These are phyloP conservation scores for Scaptomyza montana DNA, from an alignment of 1,140 invertebrate species.

Conservation along the genomic window DNA sequence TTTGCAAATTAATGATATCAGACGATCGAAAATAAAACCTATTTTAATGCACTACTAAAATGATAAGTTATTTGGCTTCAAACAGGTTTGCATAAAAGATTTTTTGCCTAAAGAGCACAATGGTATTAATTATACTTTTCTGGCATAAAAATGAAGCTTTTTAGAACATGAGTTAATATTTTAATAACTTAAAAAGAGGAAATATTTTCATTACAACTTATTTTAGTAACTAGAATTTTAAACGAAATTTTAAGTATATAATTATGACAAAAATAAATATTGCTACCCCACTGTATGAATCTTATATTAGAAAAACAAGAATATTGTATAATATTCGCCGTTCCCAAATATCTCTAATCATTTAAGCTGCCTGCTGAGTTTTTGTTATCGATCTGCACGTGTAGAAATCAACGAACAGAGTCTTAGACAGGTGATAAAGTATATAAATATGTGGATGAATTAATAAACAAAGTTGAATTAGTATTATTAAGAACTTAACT, in stretches of 20 bases:
- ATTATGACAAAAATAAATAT: no score
- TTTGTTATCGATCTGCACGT: constrained; percentile 18
- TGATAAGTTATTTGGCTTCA: background rate
- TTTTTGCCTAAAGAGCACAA: background rate
- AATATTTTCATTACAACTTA: no score
- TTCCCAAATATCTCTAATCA: background rate
- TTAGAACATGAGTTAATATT: no score
- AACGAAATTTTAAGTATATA: no score
- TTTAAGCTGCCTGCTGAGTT: no score
- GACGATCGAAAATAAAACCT: background rate
- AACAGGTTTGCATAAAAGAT: constrained; percentile 23
- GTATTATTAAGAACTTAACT: no score
- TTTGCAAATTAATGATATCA: no score
- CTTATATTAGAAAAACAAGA: constrained; percentile 1
- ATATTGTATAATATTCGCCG: background rate
- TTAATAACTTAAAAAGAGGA: no score
- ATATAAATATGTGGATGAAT: no score
- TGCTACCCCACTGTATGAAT: no score
- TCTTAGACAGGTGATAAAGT: background rate
- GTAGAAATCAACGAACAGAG: background rate
- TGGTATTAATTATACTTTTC: background rate
- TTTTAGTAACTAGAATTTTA: no score
- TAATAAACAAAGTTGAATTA: no score
- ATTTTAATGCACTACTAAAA: constrained; percentile 6
- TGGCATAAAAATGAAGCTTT: background rate